A percentile compares a stretch with the other conserved stretches of the same genome.
phyloP scores from a whole-genome alignment of 2,888 invertebrate genomes.

The Caradrina kadenii region DNA sequence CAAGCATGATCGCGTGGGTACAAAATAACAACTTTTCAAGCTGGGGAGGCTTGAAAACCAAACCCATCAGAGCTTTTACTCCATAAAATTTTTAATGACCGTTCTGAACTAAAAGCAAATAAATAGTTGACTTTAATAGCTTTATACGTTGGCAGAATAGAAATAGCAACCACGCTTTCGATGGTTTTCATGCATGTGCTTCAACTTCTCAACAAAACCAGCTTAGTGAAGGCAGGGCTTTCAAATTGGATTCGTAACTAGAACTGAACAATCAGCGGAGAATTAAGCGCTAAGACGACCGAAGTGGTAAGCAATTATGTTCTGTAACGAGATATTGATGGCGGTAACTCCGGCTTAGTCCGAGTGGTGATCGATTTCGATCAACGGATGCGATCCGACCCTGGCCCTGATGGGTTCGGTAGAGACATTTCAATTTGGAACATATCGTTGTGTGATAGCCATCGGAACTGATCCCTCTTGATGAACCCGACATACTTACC shows the following conservation, averaged over 20 bases:
- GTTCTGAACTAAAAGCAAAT: not conserved
- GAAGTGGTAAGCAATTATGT: slow-evolving; percentile 44
- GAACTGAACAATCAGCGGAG: slow-evolving; percentile 10
- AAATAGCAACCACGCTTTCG: not conserved
- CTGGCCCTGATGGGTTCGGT: slow-evolving; percentile 12
- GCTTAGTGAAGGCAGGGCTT: slow-evolving; percentile 18
- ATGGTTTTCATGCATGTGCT: not conserved
- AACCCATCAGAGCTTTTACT: not conserved
- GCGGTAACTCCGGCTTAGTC: slow-evolving; percentile 8
- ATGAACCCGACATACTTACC: not conserved
- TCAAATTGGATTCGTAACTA: slow-evolving; percentile 22
- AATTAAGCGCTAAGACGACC: slow-evolving; percentile 30
- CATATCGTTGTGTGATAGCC: slow-evolving; percentile 2
- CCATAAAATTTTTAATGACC: not conserved
- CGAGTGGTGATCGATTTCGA: slow-evolving; percentile 20
- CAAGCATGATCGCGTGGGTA: no score
- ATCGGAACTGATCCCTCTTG: not conserved
- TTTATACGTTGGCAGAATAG: not conserved
- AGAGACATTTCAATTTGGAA: slow-evolving; percentile 10
- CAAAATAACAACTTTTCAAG: no score
- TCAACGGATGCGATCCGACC: slow-evolving; percentile 14
- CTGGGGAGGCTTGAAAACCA: not conserved
- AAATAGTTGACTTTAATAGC: not conserved
- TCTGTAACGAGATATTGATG: slow-evolving; percentile 47
- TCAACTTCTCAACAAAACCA: slow-evolving; percentile 2